Conservation (phyloP, 2,888 invertebrate species). For the Bombylius major region DNA sequence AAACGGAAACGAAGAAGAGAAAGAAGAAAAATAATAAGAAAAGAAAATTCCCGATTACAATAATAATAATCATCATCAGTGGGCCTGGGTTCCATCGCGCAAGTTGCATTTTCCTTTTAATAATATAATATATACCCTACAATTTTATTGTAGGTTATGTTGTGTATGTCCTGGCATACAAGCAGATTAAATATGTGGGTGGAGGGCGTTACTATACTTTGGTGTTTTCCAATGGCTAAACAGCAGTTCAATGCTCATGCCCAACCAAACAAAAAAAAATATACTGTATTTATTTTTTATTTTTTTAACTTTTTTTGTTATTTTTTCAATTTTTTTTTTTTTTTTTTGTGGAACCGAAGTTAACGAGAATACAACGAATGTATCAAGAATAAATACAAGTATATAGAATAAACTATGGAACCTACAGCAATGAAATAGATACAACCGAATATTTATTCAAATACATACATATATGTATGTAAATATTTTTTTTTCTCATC, state of each 20-base stretch:
- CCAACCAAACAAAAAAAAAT: constrained; percentile 14
- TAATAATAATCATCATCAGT: not conserved
- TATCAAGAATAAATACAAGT: no score
- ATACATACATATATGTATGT: no score
- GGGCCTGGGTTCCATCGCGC: constrained; percentile 14
- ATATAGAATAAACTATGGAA: not conserved
- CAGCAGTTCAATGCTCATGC: constrained; percentile 23
- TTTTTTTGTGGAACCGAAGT: no score
- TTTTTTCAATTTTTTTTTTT: no score
- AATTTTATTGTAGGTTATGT: not conserved
- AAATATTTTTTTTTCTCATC: no score
- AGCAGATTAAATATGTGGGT: constrained; percentile 12
- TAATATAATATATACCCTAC: constrained; percentile 8
- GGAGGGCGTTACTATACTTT: constrained; percentile 22
- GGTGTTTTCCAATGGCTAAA: constrained; percentile 23
- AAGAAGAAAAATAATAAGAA: no score
- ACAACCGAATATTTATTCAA: no score
- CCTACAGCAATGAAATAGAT: no score
- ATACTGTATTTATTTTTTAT: not conserved
- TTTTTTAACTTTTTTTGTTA: no score
- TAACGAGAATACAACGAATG: no score
- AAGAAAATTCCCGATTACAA: no score
- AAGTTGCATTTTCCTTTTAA: constrained; percentile 17
- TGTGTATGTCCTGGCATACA: not conserved
- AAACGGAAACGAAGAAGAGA: no score